These are phyloP conservation scores for Ephestia elutella DNA, from an alignment of 1,140 invertebrate genomes.

Conservation along the genomic window DNA sequence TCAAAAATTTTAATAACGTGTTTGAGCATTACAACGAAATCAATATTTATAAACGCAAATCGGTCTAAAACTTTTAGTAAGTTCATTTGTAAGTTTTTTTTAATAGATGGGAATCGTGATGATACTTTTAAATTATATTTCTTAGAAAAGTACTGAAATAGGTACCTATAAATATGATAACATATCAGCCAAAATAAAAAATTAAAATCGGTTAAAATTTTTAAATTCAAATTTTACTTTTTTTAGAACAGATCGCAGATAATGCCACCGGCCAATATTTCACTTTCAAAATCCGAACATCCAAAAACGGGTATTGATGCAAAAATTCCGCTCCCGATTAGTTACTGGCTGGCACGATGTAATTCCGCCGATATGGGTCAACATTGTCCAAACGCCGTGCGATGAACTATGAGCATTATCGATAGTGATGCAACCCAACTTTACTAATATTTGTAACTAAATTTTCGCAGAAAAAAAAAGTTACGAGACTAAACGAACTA, in stretches of 20 bases:
- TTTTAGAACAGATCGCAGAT: neutral
- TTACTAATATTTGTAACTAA: neutral
- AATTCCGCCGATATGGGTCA: slow-evolving; percentile 46
- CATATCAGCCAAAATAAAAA: too few species aligned
- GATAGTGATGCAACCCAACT: slow-evolving; percentile 1
- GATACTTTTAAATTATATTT: too few species aligned
- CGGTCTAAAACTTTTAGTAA: too few species aligned
- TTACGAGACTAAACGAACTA: too few species aligned
- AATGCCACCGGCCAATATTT: neutral
- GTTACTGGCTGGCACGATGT: neutral
- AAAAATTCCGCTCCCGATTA: slow-evolving; percentile 14
- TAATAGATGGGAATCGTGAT: too few species aligned
- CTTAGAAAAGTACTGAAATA: too few species aligned
- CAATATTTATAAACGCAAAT: too few species aligned
- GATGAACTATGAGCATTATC: slow-evolving; percentile 42
- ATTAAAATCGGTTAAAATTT: too few species aligned
- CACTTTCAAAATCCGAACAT: slow-evolving; percentile 1
- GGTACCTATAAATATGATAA: too few species aligned
- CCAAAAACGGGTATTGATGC: neutral
- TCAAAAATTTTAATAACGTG: too few species aligned
- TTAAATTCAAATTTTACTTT: neutral
- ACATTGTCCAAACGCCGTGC: slow-evolving; percentile 60
- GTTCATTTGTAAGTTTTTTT: too few species aligned
- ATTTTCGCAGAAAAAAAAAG: neutral
- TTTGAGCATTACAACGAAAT: too few species aligned